Conservation (phyloP, 2,797 vertebrate species). For the Garrulus glandarius region DNA sequence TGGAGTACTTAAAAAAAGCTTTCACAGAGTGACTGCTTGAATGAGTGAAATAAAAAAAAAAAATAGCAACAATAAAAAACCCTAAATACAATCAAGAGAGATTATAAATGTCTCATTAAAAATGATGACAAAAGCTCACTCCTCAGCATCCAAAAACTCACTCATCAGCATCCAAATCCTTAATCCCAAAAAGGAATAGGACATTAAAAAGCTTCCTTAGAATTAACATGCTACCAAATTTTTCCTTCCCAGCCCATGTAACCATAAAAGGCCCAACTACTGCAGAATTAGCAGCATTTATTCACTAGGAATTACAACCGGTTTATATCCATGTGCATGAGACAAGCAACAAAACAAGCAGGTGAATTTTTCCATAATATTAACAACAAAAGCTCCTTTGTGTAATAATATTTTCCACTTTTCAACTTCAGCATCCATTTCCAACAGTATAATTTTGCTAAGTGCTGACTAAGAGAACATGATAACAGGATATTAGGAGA, state of each 20-base stretch:
- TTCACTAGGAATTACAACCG: not conserved
- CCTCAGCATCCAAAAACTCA: not conserved
- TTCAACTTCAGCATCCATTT: not conserved
- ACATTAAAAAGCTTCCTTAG: not conserved
- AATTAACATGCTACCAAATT: not conserved
- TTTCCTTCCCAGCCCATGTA: not conserved
- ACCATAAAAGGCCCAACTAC: not conserved
- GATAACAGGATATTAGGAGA: not conserved
- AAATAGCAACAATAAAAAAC: not conserved
- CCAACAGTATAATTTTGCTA: not conserved
- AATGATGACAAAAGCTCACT: not conserved
- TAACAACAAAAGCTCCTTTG: not conserved
- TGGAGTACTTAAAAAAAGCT: conserved; percentile 32
- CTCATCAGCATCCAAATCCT: not conserved
- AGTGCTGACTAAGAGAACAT: not conserved
- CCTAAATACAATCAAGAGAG: conserved; percentile 15
- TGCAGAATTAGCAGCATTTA: not conserved
- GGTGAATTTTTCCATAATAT: not conserved
- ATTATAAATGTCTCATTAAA: conserved; percentile 28
- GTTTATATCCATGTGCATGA: not conserved
- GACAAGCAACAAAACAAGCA: not conserved
- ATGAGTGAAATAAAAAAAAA: conserved; percentile 2
- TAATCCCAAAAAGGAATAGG: not conserved
- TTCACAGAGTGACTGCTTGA: conserved; percentile 6
- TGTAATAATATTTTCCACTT: not conserved